Conservation (phyloP, 2,797 vertebrate species). For the Steatocranus sp. region DNA sequence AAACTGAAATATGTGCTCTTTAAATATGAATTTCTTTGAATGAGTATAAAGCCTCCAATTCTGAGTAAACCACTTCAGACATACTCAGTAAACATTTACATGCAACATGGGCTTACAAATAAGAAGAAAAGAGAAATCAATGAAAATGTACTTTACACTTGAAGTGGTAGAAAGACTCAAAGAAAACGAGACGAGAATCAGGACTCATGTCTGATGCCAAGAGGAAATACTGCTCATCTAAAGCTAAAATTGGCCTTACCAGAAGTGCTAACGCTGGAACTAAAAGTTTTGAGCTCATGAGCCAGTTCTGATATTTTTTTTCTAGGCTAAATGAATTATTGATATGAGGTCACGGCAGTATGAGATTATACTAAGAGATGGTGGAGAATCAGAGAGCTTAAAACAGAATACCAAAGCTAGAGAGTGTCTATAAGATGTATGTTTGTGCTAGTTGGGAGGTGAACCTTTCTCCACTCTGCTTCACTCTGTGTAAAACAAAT, state of each 20-base stretch:
- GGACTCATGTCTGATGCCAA: not conserved
- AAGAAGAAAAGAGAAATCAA: not conserved
- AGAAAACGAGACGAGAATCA: not conserved
- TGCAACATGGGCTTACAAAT: not conserved
- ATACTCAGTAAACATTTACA: not conserved
- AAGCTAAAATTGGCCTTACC: constrained; percentile 6
- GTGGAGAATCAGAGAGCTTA: constrained; percentile 28
- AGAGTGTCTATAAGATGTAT: not conserved
- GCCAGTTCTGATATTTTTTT: constrained; percentile 6
- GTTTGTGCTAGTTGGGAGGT: not conserved
- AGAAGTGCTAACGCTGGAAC: constrained; percentile 43
- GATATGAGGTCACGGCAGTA: constrained; percentile 55
- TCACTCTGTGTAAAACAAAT: not conserved
- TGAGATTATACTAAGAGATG: constrained; percentile 46
- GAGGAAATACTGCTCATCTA: constrained; percentile 2
- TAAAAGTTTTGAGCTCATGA: constrained; percentile 40
- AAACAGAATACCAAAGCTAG: constrained; percentile 45
- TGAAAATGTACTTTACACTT: not conserved
- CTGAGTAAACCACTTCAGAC: not conserved
- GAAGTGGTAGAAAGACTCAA: not conserved
- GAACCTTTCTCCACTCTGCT: not conserved
- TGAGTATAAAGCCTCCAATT: not conserved
- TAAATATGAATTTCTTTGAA: not conserved
- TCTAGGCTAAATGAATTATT: constrained; percentile 53
- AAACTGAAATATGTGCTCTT: not conserved